These are phyloP conservation scores for Syngnathus scovelli DNA, from an alignment of 2,113 vertebrate genomes.

Conservation along the genomic window DNA sequence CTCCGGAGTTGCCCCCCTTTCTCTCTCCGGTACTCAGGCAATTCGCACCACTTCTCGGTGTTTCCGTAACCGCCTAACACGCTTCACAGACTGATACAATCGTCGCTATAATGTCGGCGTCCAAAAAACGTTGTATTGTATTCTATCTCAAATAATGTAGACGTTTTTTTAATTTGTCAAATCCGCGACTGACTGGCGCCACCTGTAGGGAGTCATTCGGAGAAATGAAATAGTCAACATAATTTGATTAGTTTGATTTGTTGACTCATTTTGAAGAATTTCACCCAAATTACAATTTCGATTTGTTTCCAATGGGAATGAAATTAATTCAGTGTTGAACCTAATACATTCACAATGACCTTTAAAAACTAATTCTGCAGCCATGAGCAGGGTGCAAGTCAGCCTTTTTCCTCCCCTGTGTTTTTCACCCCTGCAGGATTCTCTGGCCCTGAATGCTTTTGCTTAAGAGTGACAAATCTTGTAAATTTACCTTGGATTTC, in stretches of 20 bases:
- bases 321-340: background rate
- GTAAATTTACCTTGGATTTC: background rate
- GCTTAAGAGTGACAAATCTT: background rate
- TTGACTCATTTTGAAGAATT: slow-evolving; percentile 5
- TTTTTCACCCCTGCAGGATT: slow-evolving; percentile 2
- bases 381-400: slow-evolving; percentile 19
- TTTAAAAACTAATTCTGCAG: slow-evolving; percentile 19
- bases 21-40: slow-evolving; percentile 13
- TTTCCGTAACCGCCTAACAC: background rate
- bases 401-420: background rate
- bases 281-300: background rate
- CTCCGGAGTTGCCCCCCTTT: slow-evolving; percentile 39
- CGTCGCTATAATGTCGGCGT: slow-evolving; percentile 8
- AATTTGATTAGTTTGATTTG: slow-evolving; percentile 40
- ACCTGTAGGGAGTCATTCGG: slow-evolving; percentile 79
- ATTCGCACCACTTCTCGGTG: background rate
- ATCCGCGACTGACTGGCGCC: slow-evolving; percentile 77
- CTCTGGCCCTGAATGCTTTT: background rate
- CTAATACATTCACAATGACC: slow-evolving; percentile 12
- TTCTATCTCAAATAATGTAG: slow-evolving; percentile 57
- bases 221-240: slow-evolving; percentile 57
- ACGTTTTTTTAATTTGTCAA: slow-evolving; percentile 23
- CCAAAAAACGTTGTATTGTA: slow-evolving; percentile 34
- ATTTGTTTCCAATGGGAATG: background rate
- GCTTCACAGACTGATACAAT: rapidly evolving